Conservation (phyloP, 2,888 invertebrate genomes). For the Brenthis ino region DNA sequence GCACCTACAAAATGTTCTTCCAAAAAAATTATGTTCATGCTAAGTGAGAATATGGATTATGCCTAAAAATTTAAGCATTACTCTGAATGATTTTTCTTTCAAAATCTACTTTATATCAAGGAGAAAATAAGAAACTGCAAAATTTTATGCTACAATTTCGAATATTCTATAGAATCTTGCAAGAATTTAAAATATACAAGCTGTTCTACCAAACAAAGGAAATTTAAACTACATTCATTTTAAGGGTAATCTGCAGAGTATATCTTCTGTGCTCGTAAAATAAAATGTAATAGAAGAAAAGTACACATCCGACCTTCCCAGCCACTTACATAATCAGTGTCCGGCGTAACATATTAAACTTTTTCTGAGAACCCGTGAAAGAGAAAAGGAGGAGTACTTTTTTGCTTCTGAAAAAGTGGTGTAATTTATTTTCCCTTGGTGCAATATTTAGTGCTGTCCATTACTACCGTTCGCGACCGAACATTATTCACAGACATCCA, state of each 20-base stretch:
- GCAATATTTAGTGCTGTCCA: slow-evolving; percentile 82
- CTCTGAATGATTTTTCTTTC: too few species aligned
- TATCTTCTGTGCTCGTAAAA: slow-evolving; percentile 31
- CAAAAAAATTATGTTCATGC: slow-evolving; percentile 4
- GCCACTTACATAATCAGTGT: slow-evolving; percentile 46
- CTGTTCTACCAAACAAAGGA: slow-evolving; percentile 20
- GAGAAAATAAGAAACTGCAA: too few species aligned
- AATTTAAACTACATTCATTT: slow-evolving; percentile 30
- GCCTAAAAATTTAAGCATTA: background rate
- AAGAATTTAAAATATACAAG: slow-evolving; percentile 12
- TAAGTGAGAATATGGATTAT: background rate
- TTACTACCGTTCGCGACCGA: slow-evolving; percentile 81
- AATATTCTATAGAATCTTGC: background rate
- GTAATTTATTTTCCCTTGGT: slow-evolving; percentile 81
- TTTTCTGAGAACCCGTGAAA: slow-evolving; percentile 67
- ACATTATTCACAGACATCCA: slow-evolving; percentile 79
- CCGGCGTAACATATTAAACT: slow-evolving; percentile 71
- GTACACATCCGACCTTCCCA: slow-evolving; percentile 39
- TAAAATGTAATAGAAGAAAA: slow-evolving; percentile 41
- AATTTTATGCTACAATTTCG: background rate
- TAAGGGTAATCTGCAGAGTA: slow-evolving; percentile 27
- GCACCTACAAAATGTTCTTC: slow-evolving; percentile 51
- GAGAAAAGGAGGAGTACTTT: slow-evolving; percentile 76
- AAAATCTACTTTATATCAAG: too few species aligned
- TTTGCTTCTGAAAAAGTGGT: slow-evolving; percentile 76